Percentiles rank a stretch among this genome's conserved stretches.
phyloP scores from a whole-genome alignment of 2,797 vertebrate species.

The Urophycis tenuis region DNA sequence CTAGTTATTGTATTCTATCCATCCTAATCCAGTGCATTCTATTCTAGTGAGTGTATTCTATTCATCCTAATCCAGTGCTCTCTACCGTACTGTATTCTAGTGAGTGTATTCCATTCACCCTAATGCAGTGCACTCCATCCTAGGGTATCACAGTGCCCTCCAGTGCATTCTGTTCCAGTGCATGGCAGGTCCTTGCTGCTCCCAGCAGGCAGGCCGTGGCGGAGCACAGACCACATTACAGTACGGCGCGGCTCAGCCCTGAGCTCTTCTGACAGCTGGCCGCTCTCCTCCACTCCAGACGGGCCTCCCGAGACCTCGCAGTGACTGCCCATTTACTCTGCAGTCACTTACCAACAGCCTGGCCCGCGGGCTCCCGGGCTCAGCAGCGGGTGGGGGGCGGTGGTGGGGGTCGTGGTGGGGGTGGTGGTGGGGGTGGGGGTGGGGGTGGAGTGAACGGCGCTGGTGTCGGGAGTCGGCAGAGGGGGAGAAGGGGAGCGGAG shows the following conservation, averaged over 20 bases:
- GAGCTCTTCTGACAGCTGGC: constrained; percentile 30
- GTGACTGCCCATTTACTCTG: constrained; percentile 35
- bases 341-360: constrained; percentile 14
- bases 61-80: too few species aligned
- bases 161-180: background rate
- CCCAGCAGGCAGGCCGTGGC: too few species aligned
- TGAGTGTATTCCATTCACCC: too few species aligned
- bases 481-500: constrained; percentile 17
- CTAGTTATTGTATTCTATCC: background rate
- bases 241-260: background rate
- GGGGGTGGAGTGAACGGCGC: constrained; percentile 24
- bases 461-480: too few species aligned
- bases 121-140: too few species aligned
- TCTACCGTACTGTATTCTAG: too few species aligned
- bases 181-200: too few species aligned
- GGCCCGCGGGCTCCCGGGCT: background rate
- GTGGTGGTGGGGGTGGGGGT: constrained; percentile 28
- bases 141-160: too few species aligned
- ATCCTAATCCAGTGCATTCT: too few species aligned
- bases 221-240: background rate
- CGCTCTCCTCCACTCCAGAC: constrained; percentile 23
- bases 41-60: too few species aligned
- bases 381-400: too few species aligned
- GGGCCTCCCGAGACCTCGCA: constrained; percentile 21
- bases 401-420: constrained; percentile 32